Evolutionary conservation across 2,888 invertebrate genomes (phyloP), one percentile per base, ranked within the genome.

Genomic region (Colletes collaris): DNA sequence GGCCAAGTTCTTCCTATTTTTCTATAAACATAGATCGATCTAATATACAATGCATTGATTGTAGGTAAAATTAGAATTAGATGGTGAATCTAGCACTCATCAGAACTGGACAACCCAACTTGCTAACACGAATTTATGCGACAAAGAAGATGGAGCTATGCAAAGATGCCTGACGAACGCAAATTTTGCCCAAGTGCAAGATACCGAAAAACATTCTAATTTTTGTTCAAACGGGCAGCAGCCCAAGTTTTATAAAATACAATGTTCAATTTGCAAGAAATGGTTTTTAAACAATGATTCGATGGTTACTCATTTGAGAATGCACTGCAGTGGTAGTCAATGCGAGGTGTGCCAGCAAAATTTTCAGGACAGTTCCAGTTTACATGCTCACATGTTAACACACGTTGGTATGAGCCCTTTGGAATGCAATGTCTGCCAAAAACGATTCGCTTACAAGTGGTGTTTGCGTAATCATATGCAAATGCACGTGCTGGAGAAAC

Each of bases 241-340:
- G 46, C 87, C 89, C 10, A 92, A 92, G 58, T 92, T 92, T 81
- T 92, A 90, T 81, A 92, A 92, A 81, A 90, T 92, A 60, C 92
- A 92, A 79, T 92, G 92, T 63, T 86, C 90, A 10, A 88, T 92
- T 37, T 92, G 92, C 68, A 92, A 92, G 72, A 92, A 92, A 83
- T 92, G 92, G 92, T 92, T 92, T 75, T 79, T 92, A 5, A 92
- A 92, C 76, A 92, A 92, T 81, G 92, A 92, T 69, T 92, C 92
- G 11, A 92, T 92, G 92, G 90, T 92, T 50, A 91, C 91, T 1
- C 92, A 92, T 74, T 73, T 92, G 59, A 88, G 90, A 58, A 89
- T 88, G 62, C 92, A 92, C 73, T 92, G 91, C 69, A 89, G 83
- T 13, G 89, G 88, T 7, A 90, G 88, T 65, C 90, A 89, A 65